These are phyloP conservation scores for Tipula vernalis DNA, from an alignment of 2,888 invertebrate species.

Conservation along the genomic window DNA sequence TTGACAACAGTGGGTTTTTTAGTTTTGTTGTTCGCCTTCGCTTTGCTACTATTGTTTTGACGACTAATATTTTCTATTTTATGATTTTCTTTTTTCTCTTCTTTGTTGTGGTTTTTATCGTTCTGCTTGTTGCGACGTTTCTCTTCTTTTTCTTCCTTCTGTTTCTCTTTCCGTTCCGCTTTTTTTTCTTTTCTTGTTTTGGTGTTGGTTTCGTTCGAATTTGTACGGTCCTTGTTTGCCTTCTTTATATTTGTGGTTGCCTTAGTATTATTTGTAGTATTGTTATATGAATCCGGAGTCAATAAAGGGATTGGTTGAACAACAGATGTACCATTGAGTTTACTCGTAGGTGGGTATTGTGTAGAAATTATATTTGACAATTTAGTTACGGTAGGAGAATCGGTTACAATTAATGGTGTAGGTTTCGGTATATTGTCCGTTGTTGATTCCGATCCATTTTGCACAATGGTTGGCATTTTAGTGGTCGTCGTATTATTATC, in stretches of 20 bases:
- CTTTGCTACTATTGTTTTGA: not conserved
- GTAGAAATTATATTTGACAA: not conserved
- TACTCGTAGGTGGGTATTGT: not conserved
- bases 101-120: not conserved
- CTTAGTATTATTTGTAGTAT: not conserved
- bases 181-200: not conserved
- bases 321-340: not conserved
- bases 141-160: not conserved
- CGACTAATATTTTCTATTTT: not conserved
- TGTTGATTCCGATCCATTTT: too few relatives aligned
- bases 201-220: not conserved
- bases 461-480: too few relatives aligned
- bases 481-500: too few relatives aligned
- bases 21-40: not conserved
- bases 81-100: not conserved
- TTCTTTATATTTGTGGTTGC: not conserved
- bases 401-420: not conserved
- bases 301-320: not conserved
- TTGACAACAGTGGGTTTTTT: not conserved
- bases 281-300: not conserved
- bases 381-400: not conserved
- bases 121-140: not conserved
- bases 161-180: not conserved
- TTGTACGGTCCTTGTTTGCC: not conserved
- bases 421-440: not conserved